phyloP scores from a whole-genome alignment of 2,113 vertebrate species.

The Amphilophus citrinellus region DNA sequence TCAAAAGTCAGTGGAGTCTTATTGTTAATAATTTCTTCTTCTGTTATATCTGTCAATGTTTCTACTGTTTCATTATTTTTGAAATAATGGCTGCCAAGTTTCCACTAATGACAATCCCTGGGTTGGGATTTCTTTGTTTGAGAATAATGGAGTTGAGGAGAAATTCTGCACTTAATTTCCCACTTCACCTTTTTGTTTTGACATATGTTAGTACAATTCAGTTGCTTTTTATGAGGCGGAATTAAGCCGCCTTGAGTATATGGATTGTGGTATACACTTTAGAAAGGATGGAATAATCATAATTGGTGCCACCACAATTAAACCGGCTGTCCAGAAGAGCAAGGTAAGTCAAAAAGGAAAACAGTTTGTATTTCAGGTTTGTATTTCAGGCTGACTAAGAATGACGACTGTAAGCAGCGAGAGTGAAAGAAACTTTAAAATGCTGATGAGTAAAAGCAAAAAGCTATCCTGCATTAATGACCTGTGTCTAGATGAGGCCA shows the following conservation, averaged over 20 bases:
- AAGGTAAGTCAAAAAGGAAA: not conserved
- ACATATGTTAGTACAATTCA: slow-evolving; percentile 14
- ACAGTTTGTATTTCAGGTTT: not conserved
- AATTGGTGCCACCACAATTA: slow-evolving; percentile 11
- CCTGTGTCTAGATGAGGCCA: not conserved
- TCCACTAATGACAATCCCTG: not conserved
- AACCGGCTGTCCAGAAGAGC: not conserved
- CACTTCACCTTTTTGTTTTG: slow-evolving; percentile 16
- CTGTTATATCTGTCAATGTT: not conserved
- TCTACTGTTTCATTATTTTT: slow-evolving; percentile 7
- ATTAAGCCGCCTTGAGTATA: not conserved
- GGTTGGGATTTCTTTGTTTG: not conserved
- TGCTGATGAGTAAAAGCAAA: not conserved
- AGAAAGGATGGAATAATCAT: not conserved
- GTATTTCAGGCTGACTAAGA: not conserved
- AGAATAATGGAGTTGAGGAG: slow-evolving; percentile 16
- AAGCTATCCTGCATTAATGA: not conserved
- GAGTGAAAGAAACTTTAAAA: slow-evolving; percentile 5
- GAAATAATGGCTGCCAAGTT: slow-evolving; percentile 7
- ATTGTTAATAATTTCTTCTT: not conserved
- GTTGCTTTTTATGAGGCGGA: slow-evolving; percentile 6
- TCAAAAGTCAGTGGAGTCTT: not conserved
- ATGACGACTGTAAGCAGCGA: not conserved
- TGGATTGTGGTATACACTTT: slow-evolving; percentile 6
- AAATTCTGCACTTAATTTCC: slow-evolving; percentile 14